phyloP scores from a whole-genome alignment of 2,797 vertebrate species.

The Nannoperca australis region DNA sequence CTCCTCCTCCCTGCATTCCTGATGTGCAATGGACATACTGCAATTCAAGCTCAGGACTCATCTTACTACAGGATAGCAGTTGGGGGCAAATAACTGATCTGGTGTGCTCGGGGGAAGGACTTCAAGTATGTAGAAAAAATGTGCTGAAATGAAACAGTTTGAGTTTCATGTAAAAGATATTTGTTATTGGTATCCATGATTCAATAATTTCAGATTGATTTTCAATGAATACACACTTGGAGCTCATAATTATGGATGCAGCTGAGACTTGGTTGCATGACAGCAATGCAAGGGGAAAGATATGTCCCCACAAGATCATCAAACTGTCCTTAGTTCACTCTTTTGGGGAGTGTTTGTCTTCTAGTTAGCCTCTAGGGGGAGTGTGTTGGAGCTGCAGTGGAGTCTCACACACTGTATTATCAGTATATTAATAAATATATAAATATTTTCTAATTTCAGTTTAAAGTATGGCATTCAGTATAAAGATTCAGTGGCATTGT shows the following conservation, averaged over 20 bases:
- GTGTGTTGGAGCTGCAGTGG: not conserved
- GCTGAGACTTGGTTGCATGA: not conserved
- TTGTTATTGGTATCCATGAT: not conserved
- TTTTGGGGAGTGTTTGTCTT: not conserved
- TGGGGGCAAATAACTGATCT: conserved; percentile 12
- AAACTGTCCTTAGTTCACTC: too few species aligned
- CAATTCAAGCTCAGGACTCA: not conserved
- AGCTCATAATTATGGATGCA: not conserved
- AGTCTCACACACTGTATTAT: not conserved
- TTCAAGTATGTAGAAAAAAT: too few species aligned
- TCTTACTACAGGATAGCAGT: not conserved
- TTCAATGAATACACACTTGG: not conserved
- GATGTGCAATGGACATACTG: conserved; percentile 35
- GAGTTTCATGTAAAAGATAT: not conserved
- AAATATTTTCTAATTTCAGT: too few species aligned
- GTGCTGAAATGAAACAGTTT: not conserved
- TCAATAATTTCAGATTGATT: not conserved
- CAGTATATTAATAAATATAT: too few species aligned
- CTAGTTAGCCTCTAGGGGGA: conserved; percentile 39
- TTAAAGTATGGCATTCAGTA: not conserved
- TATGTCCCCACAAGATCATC: not conserved
- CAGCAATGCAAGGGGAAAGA: not conserved
- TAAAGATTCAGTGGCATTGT: not conserved
- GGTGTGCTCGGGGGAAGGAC: not conserved
- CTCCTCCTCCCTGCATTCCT: conserved; percentile 58